Percentiles rank a stretch among this genome's conserved stretches.
These are phyloP conservation scores for Saccostrea cuccullata DNA, from an alignment of 1,140 invertebrate species.

Conservation along the genomic window DNA sequence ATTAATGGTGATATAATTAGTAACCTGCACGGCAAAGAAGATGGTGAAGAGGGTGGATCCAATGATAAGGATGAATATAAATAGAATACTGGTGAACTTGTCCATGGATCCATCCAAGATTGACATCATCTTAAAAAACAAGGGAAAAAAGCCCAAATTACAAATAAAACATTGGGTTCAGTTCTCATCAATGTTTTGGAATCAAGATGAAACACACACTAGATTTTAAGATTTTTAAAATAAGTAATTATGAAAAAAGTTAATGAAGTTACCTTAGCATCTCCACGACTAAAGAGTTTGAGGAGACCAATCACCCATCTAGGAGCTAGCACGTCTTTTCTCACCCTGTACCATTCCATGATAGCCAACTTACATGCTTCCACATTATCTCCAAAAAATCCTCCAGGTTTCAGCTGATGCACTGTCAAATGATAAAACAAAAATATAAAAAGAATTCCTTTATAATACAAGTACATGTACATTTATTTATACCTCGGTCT, in stretches of 20 bases:
- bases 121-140: slow-evolving; percentile 76
- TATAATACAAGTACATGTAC: too few relatives aligned
- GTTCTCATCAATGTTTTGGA: not conserved
- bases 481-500: too few relatives aligned
- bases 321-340: slow-evolving; percentile 79
- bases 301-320: slow-evolving; percentile 79
- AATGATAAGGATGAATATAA: slow-evolving; percentile 79
- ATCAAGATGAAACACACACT: too few relatives aligned
- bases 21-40: slow-evolving; percentile 79
- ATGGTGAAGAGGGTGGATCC: slow-evolving; percentile 78
- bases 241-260: not conserved
- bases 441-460: too few relatives aligned
- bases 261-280: slow-evolving; percentile 80
- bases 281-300: slow-evolving; percentile 82
- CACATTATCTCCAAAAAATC: slow-evolving; percentile 64
- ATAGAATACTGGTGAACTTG: slow-evolving; percentile 79
- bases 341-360: slow-evolving; percentile 61
- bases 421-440: slow-evolving; percentile 43
- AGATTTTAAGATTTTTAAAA: too few relatives aligned
- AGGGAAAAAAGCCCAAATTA: not conserved
- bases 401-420: slow-evolving; percentile 70
- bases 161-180: not conserved
- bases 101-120: slow-evolving; percentile 79
- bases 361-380: slow-evolving; percentile 48
- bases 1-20: not conserved